Conservation (phyloP, 92 coral and sea anemone species). For the Pocillopora meandrina region DNA sequence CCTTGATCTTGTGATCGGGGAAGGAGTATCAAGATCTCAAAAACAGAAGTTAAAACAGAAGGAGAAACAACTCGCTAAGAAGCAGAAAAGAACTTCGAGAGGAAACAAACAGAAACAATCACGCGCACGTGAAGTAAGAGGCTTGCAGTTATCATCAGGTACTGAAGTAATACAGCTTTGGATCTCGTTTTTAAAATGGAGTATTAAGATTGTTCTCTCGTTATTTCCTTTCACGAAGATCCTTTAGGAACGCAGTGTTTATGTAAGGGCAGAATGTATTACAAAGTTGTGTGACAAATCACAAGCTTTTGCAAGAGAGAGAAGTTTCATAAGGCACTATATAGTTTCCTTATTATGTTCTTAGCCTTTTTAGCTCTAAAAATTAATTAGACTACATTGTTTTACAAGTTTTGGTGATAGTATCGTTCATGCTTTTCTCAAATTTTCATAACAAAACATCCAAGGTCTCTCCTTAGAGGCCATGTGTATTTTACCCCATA, state of each 20-base stretch:
- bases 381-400: not conserved
- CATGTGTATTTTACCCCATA: no score
- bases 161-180: not conserved
- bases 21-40: slow-evolving; percentile 15
- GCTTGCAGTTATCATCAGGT: slow-evolving; percentile 24
- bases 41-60: slow-evolving; percentile 28
- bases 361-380: not conserved
- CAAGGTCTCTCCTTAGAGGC: no score
- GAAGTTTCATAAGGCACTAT: not conserved
- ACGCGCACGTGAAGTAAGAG: slow-evolving; percentile 8
- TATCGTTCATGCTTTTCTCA: no score
- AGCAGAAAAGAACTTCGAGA: slow-evolving; percentile 28
- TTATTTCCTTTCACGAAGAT: not conserved
- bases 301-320: not conserved
- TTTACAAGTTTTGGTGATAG: no score
- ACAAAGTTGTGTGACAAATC: not conserved
- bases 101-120: slow-evolving; percentile 20
- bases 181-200: not conserved
- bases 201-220: no score
- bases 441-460: no score
- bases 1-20: slow-evolving; percentile 70
- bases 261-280: not conserved
- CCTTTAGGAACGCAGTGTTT: not conserved
- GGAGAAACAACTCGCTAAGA: slow-evolving; percentile 22
- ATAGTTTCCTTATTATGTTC: not conserved